Evolutionary conservation across 64 coral and sea anemone genomes (phyloP), one percentile per base, ranked within the genome.

Genomic region (Orbicella faveolata): DNA sequence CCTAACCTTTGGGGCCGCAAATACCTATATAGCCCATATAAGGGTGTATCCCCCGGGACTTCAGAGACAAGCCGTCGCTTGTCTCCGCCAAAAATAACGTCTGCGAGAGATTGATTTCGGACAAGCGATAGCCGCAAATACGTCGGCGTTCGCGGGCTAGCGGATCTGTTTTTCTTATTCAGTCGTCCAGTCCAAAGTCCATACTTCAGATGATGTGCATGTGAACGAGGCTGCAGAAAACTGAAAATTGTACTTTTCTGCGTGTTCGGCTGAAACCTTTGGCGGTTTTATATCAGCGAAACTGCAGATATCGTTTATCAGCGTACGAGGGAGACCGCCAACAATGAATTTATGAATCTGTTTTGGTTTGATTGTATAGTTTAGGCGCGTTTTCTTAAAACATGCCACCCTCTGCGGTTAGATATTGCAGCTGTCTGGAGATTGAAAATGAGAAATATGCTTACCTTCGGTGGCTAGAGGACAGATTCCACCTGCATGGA

Each of bases 111-210:
- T 23, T 67, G 18, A 23, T 67, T n/a, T 67, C 18, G 64, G n/a
- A 67, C 23, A 21, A 67, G 64, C 15, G 23, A 67, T 23, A 67
- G 34, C 34, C 12, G 17, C 11, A 76, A 19, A 1, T 37, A 76
- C 75, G 36, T 19, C 1, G 20, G 64, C 75, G 12, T 19, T 5
- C 18, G 34, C 16, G 14, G 36, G 6, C 37, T 51, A 23, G 8
- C 15, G 10, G 25, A n/a, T 70, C 67, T 70, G 67, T 52, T 39
- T 26, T 44, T 9, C 37, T 48, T 68, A 20, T 83, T 62, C 62
- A 41, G 10, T 16, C 17, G 61, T 83, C 81, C 81, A 83, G 61
- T 83, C 61, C 81, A 83, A 83, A 79, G 52, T 68, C 34, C 18
- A 41, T 14, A 3, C 8, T 11, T 83, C 33, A 1, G 1, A 11